Evolutionary conservation across 2,888 invertebrate species (phyloP), one percentile per base, ranked within the genome.

Genomic region (Ichneumoninae sp.): DNA sequence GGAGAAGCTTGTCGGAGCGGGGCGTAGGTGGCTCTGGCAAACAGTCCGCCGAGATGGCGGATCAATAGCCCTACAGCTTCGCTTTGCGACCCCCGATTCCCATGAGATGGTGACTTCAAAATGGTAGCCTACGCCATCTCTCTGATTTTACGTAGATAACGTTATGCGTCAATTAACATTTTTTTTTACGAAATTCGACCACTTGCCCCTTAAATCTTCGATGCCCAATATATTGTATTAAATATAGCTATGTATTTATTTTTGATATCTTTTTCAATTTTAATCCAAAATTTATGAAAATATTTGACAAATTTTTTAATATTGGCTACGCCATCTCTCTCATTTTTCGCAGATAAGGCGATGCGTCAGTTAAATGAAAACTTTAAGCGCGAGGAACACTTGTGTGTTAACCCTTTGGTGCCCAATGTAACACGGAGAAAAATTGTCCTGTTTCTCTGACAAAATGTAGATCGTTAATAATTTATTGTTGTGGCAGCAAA

Each of bases 71-170:
- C 68, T 44, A 73, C 69, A 65, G 70, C 80, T 50, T 79, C 6
- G 16, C 66, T 50, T 19, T 89, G 87, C 79, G 3, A 87, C 70
- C 54, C 83, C 71, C 85, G 84, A 73, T 63, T 82, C 80, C 79
- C 71, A 70, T 33, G 63, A 83, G 80, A 71, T 50, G 10, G 40
- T 80, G n/a, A 7, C 50, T 70, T 68, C 89, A 93, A 93, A 93
- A 93, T 93, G 93, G 91, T 88, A 87, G 85, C 87, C 76, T 87
- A 88, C 92, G 92, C 92, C 92, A 92, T 92, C 92, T 92, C 91
- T 90, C 81, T 90, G 91, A 88, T 74, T 57, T 60, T 33, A 10
- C 19, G 0, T 33, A 30, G 75, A 76, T 85, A 73, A 40, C 54
- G 47, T 19, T n/a, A 13, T 3, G 3, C 19, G 36, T 50, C 16